These are phyloP conservation scores for Mormoops blainvillei DNA, from an alignment of 2,113 vertebrate species.

Conservation along the genomic window DNA sequence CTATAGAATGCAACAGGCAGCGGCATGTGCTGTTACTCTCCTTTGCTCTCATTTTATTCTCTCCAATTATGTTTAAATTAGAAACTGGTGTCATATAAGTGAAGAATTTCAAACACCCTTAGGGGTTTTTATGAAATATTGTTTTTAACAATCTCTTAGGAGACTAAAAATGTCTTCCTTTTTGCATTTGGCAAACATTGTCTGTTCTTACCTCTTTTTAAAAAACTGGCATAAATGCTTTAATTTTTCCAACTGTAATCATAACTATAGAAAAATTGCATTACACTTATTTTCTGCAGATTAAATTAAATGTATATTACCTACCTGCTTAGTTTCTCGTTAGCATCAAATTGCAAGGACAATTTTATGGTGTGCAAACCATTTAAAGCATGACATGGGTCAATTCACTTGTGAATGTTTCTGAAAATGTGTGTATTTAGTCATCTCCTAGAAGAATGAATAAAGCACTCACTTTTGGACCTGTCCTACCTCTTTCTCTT, in stretches of 20 bases:
- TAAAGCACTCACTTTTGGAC: neutral
- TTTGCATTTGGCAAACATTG: slow-evolving; percentile 36
- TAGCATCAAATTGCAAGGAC: neutral
- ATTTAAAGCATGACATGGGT: neutral
- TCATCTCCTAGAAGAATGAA: neutral
- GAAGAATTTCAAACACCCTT: neutral
- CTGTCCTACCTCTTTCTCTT: neutral
- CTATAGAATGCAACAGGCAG: neutral
- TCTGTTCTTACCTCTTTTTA: neutral
- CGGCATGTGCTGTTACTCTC: neutral
- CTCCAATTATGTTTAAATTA: slow-evolving; percentile 47
- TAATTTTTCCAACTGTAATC: slow-evolving; percentile 34
- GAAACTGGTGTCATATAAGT: slow-evolving; percentile 33
- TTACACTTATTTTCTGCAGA: neutral
- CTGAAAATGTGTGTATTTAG: neutral
- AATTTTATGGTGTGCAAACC: neutral
- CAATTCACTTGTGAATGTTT: neutral
- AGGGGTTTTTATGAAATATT: slow-evolving; percentile 44
- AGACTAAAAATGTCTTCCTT: slow-evolving; percentile 40
- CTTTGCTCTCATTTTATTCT: slow-evolving; percentile 33
- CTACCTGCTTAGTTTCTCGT: slow-evolving; percentile 2
- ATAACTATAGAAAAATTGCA: slow-evolving; percentile 18
- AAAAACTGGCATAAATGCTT: neutral
- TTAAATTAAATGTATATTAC: neutral
- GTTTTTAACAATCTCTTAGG: slow-evolving; percentile 52